Evolutionary conservation across 1,140 invertebrate species (phyloP).

Genomic region (Palaemon carinicauda): DNA sequence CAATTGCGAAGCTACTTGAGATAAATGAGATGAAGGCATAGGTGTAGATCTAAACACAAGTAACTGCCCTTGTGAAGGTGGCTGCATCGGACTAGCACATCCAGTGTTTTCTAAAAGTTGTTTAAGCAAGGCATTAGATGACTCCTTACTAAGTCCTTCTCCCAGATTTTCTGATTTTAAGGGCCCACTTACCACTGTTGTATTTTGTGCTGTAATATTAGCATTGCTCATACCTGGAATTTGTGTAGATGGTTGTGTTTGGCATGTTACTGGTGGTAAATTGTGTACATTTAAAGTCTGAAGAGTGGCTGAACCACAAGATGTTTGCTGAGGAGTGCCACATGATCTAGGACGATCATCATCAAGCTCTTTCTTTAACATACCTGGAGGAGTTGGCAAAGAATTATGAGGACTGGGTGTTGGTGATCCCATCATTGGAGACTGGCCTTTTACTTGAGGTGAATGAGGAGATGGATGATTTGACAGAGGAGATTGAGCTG

Average conservation of each 20-base stretch:
- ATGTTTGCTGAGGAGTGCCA: conserved; percentile 14
- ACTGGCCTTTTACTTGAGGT: conserved; percentile 50
- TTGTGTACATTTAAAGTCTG: conserved; percentile 61
- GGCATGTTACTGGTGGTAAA: conserved; percentile 74
- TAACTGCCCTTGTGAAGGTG: conserved; percentile 62
- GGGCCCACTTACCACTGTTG: not conserved
- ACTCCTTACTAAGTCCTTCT: conserved; percentile 41
- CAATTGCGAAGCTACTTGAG: conserved; percentile 48
- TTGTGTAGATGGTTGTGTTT: conserved; percentile 1
- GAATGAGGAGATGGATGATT: conserved; percentile 51
- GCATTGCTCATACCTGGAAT: conserved; percentile 2
- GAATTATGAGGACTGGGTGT: conserved; percentile 41
- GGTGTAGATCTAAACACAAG: conserved; percentile 48
- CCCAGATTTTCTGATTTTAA: conserved; percentile 28
- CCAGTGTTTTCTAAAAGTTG: conserved; percentile 87
- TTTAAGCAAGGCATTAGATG: conserved; percentile 80
- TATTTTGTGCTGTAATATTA: conserved; percentile 2
- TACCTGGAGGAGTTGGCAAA: conserved; percentile 16
- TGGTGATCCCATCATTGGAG: conserved; percentile 45
- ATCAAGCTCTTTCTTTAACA: conserved; percentile 37
- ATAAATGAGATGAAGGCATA: conserved; percentile 42
- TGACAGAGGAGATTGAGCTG: conserved; percentile 47
- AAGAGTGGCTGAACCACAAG: not conserved
- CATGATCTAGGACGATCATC: not conserved
- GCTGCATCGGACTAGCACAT: conserved; percentile 65